Conservation (phyloP, 2,888 invertebrate species). For the Orgyia antiqua region DNA sequence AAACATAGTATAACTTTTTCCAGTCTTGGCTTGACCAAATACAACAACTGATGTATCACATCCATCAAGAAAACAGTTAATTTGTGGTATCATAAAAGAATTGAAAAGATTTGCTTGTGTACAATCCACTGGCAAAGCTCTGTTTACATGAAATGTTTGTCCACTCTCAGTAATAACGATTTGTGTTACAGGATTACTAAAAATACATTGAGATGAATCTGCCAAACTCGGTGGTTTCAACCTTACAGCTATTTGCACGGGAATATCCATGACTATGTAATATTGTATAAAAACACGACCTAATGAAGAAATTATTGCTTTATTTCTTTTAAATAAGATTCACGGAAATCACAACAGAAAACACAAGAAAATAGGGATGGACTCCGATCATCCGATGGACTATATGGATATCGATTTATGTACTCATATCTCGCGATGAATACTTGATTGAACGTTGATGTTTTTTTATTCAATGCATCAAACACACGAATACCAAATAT, state of each 20-base stretch:
- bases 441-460: too few relatives aligned
- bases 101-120: slow-evolving; percentile 81
- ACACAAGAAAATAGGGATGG: too few relatives aligned
- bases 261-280: slow-evolving; percentile 79
- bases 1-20: slow-evolving; percentile 85
- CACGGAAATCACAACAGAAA: too few relatives aligned
- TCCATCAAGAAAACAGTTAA: slow-evolving; percentile 83
- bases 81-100: slow-evolving; percentile 81
- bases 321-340: too few relatives aligned
- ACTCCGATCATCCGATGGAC: too few relatives aligned
- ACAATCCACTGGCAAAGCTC: slow-evolving; percentile 77
- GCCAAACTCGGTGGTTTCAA: slow-evolving; percentile 79
- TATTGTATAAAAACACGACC: too few relatives aligned
- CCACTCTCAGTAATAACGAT: slow-evolving; percentile 79
- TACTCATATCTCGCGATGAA: too few relatives aligned
- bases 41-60: slow-evolving; percentile 86
- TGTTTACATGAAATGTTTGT: slow-evolving; percentile 74
- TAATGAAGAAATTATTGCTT: too few relatives aligned
- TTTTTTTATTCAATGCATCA: too few relatives aligned
- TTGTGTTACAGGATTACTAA: slow-evolving; percentile 77
- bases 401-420: too few relatives aligned
- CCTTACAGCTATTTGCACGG: slow-evolving; percentile 84
- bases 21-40: slow-evolving; percentile 82
- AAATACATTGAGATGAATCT: slow-evolving; percentile 77
- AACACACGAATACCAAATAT: too few relatives aligned